Conservation (phyloP, 2,113 vertebrate genomes). For the Agapornis roseicollis region DNA sequence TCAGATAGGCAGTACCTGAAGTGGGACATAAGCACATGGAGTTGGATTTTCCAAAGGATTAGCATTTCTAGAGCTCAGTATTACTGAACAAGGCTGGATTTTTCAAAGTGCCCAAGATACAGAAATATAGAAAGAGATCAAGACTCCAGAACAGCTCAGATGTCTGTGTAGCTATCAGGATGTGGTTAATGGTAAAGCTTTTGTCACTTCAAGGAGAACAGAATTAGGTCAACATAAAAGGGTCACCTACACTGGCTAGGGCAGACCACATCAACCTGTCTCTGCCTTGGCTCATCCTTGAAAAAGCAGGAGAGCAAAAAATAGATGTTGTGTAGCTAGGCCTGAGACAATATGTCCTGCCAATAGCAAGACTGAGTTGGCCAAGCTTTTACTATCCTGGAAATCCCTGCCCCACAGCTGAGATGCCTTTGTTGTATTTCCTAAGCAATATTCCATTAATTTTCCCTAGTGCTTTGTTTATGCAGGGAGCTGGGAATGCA, state of each 20-base stretch:
- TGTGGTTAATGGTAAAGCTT: neutral
- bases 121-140: neutral
- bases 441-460: neutral
- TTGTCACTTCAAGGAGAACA: neutral
- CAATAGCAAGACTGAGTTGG: neutral
- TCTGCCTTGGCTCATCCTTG: neutral
- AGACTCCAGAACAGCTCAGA: neutral
- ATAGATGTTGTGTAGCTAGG: fast-evolving
- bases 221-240: conserved; percentile 11
- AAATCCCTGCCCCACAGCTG: neutral
- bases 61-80: neutral
- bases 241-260: neutral
- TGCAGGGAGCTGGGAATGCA: neutral
- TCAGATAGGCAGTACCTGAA: neutral
- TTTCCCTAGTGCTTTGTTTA: neutral
- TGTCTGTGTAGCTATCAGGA: neutral
- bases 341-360: neutral
- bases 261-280: neutral
- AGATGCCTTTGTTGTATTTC: neutral
- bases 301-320: neutral
- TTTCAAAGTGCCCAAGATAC: neutral
- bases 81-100: neutral
- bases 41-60: neutral
- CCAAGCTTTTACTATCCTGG: neutral
- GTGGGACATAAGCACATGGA: neutral